Percentiles rank a stretch among this genome's conserved stretches.
Conservation (phyloP, 2,797 vertebrate genomes). For the Numenius phaeopus region DNA sequence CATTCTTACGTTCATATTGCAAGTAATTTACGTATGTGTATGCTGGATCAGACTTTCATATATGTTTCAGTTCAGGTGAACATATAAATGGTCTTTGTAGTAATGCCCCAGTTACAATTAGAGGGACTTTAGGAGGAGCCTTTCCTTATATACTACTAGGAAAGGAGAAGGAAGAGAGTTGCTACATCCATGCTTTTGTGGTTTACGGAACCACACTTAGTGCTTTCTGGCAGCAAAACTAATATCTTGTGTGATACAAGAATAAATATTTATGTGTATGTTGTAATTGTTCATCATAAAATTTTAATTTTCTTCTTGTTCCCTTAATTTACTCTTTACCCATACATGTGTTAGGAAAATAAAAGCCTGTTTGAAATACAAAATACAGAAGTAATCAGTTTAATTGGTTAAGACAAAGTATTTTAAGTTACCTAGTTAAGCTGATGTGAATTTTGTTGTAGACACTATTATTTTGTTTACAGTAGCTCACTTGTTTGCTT, state of each 20-base stretch:
- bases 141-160: not conserved
- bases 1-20: not conserved
- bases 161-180: not conserved
- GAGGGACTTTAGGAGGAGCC: not conserved
- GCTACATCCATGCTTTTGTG: not conserved
- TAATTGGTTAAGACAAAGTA: not conserved
- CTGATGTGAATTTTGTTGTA: not conserved
- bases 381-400: not conserved
- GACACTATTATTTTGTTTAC: not conserved
- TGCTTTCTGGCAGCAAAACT: not conserved
- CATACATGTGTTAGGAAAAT: not conserved
- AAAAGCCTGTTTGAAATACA: not conserved
- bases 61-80: not conserved
- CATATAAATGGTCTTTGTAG: not conserved
- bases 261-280: not conserved
- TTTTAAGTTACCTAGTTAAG: not conserved
- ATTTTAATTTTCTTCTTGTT: not conserved
- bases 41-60: not conserved
- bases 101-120: not conserved
- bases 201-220: not conserved
- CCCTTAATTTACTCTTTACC: not conserved
- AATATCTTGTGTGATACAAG: not conserved
- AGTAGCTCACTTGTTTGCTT: not conserved
- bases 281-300: not conserved
- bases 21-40: not conserved